Percentiles rank a stretch among this genome's conserved stretches.
phyloP scores from a whole-genome alignment of 2,888 invertebrate genomes.

The Folsomia manolachei region DNA sequence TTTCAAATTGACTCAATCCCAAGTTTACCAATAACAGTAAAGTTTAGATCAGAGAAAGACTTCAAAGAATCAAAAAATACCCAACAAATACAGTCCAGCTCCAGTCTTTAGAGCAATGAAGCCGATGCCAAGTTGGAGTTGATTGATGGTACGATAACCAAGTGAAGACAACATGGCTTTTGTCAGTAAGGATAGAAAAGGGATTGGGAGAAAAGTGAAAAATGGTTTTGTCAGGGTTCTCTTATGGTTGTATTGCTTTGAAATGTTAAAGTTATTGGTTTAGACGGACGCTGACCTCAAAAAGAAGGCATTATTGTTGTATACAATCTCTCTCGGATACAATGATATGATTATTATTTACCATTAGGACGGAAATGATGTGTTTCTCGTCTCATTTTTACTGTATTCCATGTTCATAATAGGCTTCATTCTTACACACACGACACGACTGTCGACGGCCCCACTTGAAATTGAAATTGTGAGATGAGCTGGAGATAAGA shows the following conservation, averaged over 20 bases:
- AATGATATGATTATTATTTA: neutral
- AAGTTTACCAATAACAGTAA: neutral
- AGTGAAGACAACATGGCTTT: conserved; percentile 42
- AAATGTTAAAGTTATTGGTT: too few species aligned
- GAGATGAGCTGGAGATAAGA: neutral
- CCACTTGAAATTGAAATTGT: too few species aligned
- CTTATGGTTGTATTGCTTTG: conserved; percentile 30
- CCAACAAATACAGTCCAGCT: neutral
- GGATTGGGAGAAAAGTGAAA: conserved; percentile 41
- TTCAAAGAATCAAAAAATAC: neutral
- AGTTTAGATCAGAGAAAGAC: neutral
- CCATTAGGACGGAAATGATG: neutral
- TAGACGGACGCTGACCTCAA: neutral
- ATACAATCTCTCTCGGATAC: neutral
- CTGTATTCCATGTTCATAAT: too few species aligned
- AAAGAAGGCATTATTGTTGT: neutral
- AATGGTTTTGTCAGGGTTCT: too few species aligned
- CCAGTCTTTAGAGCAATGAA: neutral
- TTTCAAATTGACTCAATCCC: neutral
- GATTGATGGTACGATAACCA: conserved; percentile 45
- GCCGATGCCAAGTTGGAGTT: conserved; percentile 19
- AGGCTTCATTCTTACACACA: neutral
- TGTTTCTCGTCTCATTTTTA: neutral
- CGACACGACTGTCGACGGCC: neutral
- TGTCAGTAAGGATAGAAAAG: conserved; percentile 18